Base-by-base conservation (phyloP, 2,888 invertebrate genomes). In the Drosophila kanekoi region DNA sequence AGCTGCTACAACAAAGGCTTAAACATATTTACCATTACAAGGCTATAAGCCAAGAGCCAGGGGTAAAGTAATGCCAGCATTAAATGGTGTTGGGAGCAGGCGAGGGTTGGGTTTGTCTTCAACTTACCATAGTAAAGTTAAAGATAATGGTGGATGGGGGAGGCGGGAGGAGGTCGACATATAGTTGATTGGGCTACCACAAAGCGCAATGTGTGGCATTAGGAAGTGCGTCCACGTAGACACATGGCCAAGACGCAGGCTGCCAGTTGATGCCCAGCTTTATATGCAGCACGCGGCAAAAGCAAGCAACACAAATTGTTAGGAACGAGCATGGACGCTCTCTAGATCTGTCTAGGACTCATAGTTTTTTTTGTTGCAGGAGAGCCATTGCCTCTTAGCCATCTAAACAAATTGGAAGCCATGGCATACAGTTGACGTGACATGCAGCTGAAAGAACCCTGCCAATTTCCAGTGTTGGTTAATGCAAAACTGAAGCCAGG, bases 151-250 rank as follows among this genome's bases (percentile, higher is more conserved):
- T 28, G 28, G 28, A 28, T 8, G 13, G 18, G 4, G 18, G 3
- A 4, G 9, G 13, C 14, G 4, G 18, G 3, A 4, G 9, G 54
- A 11, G 47, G 38, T 28, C 60, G 40, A 64, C 58, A 58, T 41
- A 53, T 58, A 66, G 81, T 78, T 86, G 81, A 82, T 87, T 87
- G 87, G 70, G 61, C 59, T 80, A 69, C 74, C 67, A 59, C 77
- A 74, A 54, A 76, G 60, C 77, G 60, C 61, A 72, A 48, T 16
- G 28, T 38, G 6, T 43, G 64, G 72, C 83, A 81, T 85, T 85
- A 54, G 62, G 44, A 65, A 85, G 82, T 79, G 63, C 57, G 59
- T 51, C 70, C 81, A 83, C 86, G 75, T 78, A 71, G 33, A 11
- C 14, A 51, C 20, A 32, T 35, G 62, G 65, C 48, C 37, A 35